Conservation (phyloP, 2,888 invertebrate genomes). For the Dendrolimus pini region DNA sequence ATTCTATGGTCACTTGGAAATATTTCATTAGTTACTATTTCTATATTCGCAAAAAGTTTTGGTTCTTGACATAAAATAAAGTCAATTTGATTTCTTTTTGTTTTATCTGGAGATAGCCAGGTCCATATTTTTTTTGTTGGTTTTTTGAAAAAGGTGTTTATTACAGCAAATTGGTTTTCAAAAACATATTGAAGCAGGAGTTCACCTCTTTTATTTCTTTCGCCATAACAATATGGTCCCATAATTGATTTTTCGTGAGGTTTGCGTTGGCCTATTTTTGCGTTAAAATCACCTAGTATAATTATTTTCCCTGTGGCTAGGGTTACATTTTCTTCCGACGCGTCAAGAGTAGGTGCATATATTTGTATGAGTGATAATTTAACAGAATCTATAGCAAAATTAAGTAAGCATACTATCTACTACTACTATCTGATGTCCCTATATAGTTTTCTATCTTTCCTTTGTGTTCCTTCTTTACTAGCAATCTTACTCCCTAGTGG, state of each 20-base stretch:
- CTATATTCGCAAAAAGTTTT: conserved; percentile 4
- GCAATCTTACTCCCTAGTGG: conserved; percentile 2
- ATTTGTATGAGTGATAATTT: conserved; percentile 12
- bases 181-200: background rate
- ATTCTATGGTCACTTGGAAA: conserved; percentile 3
- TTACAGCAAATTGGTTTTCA: conserved; percentile 3
- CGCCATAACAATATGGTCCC: conserved; percentile 13
- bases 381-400: background rate
- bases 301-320: conserved; percentile 6
- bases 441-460: background rate
- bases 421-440: background rate
- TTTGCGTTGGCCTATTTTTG: conserved; percentile 12
- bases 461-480: background rate
- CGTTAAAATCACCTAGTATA: conserved; percentile 17
- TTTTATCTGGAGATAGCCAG: background rate
- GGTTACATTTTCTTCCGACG: conserved; percentile 10
- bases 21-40: conserved; percentile 6
- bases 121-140: conserved; percentile 1
- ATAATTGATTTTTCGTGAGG: conserved; percentile 3
- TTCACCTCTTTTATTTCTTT: conserved; percentile 9
- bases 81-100: background rate
- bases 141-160: conserved; percentile 8
- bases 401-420: background rate
- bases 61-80: conserved; percentile 7
- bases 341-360: conserved; percentile 15